phyloP scores from a whole-genome alignment of 2,113 vertebrate genomes.

The Eupsittula cactorum region DNA sequence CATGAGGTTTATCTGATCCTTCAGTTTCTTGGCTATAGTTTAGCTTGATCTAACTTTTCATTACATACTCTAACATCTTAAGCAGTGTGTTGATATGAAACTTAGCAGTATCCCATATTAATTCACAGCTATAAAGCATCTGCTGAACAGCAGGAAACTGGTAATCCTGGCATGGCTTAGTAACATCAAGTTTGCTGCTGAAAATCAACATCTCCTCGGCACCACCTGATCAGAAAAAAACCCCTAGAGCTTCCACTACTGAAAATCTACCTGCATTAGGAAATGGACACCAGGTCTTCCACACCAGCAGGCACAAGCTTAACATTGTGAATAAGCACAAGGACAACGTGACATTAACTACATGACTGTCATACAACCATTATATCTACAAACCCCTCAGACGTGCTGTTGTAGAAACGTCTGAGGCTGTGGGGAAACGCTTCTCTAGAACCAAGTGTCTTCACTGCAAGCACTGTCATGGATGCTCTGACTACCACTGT shows the following conservation, averaged over 20 bases:
- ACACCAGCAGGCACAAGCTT: neutral
- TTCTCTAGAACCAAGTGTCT: neutral
- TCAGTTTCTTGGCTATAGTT: neutral
- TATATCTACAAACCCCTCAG: neutral
- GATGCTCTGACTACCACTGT: neutral
- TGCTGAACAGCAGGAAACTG: neutral
- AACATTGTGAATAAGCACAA: neutral
- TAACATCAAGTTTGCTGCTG: rapidly evolving
- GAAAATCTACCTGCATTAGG: neutral
- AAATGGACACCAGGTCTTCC: neutral
- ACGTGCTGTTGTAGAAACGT: neutral
- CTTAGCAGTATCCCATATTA: neutral
- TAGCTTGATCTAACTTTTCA: neutral
- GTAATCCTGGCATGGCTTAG: neutral
- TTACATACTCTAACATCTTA: neutral
- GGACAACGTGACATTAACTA: neutral
- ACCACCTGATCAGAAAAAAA: neutral
- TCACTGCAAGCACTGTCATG: neutral
- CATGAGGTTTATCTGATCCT: neutral
- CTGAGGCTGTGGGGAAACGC: neutral
- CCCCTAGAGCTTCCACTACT: neutral
- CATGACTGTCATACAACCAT: neutral
- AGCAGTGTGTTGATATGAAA: neutral
- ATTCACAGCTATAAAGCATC: neutral
- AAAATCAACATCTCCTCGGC: neutral